These are phyloP conservation scores for Solenopsis fugax DNA, from an alignment of 1,140 invertebrate genomes.

Conservation along the genomic window DNA sequence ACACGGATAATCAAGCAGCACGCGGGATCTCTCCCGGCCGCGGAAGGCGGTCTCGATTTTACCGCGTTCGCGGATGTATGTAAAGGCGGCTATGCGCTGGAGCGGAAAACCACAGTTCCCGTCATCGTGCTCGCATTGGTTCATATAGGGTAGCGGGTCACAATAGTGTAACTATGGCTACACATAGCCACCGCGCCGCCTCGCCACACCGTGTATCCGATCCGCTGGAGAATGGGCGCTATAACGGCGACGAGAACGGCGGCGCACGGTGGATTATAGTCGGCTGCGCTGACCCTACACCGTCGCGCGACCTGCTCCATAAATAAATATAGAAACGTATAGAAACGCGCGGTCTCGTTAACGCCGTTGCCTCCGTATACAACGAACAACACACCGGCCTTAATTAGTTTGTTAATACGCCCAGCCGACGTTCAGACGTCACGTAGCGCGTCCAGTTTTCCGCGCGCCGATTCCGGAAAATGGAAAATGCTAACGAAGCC, in stretches of 20 bases:
- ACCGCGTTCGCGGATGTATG: neutral
- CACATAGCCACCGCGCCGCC: too few species aligned
- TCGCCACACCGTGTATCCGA: neutral
- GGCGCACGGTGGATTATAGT: neutral
- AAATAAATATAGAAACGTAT: constrained; percentile 63
- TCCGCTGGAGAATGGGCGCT: constrained; percentile 33
- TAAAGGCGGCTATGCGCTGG: constrained; percentile 8
- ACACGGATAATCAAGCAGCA: neutral
- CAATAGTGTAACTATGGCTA: constrained; percentile 23
- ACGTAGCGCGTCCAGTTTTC: neutral
- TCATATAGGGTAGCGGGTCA: neutral
- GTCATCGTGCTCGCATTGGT: neutral
- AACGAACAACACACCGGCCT: constrained; percentile 55
- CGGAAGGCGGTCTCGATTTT: neutral
- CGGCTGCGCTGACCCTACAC: constrained; percentile 31
- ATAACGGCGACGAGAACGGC: neutral
- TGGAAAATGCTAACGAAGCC: constrained; percentile 7
- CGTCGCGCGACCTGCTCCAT: constrained; percentile 42
- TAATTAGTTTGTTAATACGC: constrained; percentile 61
- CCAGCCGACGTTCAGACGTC: constrained; percentile 11
- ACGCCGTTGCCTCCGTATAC: neutral
- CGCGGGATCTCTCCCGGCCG: neutral
- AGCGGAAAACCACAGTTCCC: constrained; percentile 6
- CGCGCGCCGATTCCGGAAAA: neutral
- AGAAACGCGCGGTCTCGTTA: constrained; percentile 50